Conservation (phyloP, 1,140 invertebrate species). For the Apis dorsata region DNA sequence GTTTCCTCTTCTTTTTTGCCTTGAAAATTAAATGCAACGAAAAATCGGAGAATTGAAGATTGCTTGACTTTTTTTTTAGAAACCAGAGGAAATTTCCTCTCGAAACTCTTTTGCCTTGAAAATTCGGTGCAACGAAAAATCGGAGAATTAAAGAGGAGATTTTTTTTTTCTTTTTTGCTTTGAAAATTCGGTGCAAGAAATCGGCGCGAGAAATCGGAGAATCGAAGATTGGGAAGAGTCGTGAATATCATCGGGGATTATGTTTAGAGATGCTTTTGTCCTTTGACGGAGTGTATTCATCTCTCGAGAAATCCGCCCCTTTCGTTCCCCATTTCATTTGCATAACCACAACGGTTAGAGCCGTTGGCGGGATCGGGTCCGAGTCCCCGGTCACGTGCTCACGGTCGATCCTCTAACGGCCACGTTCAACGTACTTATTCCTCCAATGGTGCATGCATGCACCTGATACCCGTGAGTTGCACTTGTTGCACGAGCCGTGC, state of each 20-base stretch:
- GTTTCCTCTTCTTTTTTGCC: too few relatives aligned
- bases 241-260: too few relatives aligned
- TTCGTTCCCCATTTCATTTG: slow-evolving; percentile 6
- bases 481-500: slow-evolving; percentile 67
- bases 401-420: slow-evolving; percentile 52
- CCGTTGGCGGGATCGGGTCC: neutral
- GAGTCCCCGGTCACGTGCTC: slow-evolving; percentile 55
- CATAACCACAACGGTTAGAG: slow-evolving; percentile 7
- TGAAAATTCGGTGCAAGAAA: neutral
- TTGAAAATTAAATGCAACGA: too few relatives aligned
- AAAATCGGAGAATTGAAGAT: too few relatives aligned
- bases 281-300: too few relatives aligned
- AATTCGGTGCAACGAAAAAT: too few relatives aligned
- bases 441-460: slow-evolving; percentile 58
- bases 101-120: too few relatives aligned
- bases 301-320: neutral
- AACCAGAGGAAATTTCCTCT: too few relatives aligned
- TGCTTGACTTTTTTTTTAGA: too few relatives aligned
- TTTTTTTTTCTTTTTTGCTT: neutral
- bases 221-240: neutral
- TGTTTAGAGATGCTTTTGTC: neutral
- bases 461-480: slow-evolving; percentile 70
- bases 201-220: neutral
- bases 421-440: slow-evolving; percentile 40
- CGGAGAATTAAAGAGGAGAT: too few relatives aligned